A percentile compares a stretch with the other conserved stretches of the same genome.
phyloP scores from a whole-genome alignment of 2,113 vertebrate species.

The Rutilus rutilus region DNA sequence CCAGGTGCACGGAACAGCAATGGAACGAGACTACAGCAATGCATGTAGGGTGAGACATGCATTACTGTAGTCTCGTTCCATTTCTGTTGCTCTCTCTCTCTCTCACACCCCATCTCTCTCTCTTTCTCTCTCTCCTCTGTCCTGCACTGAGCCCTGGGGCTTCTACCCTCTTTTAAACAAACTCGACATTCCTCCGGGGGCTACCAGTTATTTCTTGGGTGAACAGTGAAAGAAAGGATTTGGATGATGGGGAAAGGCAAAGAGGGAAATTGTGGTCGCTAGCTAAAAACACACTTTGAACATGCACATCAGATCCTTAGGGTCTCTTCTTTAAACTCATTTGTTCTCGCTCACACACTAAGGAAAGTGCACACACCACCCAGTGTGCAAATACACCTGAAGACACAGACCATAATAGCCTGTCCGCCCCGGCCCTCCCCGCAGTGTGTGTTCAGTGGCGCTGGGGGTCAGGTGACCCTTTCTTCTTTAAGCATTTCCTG shows the following conservation, averaged over 20 bases:
- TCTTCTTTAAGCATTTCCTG: constrained; percentile 18
- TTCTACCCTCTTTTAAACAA: constrained; percentile 24
- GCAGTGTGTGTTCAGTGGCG: neutral
- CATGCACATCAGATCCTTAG: neutral
- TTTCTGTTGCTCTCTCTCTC: no score
- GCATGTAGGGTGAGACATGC: neutral
- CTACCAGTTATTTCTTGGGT: neutral
- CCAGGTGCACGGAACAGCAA: neutral
- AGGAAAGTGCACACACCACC: constrained; percentile 9
- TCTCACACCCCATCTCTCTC: neutral
- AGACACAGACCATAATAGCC: constrained; percentile 20
- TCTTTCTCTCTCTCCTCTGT: no score
- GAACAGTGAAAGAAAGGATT: constrained; percentile 2
- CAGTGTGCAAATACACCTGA: constrained; percentile 39
- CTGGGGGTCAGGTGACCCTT: constrained; percentile 9
- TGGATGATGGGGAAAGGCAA: neutral
- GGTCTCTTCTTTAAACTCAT: neutral
- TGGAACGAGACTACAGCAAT: neutral
- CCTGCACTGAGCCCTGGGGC: neutral
- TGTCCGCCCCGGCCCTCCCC: neutral
- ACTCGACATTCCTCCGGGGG: constrained; percentile 1
- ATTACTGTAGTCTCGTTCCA: no score
- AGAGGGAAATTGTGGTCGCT: neutral
- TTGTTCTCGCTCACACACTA: constrained; percentile 16
- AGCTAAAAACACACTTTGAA: neutral